These are phyloP conservation scores for Beris chalybata DNA, from an alignment of 2,888 invertebrate species.

Conservation along the genomic window DNA sequence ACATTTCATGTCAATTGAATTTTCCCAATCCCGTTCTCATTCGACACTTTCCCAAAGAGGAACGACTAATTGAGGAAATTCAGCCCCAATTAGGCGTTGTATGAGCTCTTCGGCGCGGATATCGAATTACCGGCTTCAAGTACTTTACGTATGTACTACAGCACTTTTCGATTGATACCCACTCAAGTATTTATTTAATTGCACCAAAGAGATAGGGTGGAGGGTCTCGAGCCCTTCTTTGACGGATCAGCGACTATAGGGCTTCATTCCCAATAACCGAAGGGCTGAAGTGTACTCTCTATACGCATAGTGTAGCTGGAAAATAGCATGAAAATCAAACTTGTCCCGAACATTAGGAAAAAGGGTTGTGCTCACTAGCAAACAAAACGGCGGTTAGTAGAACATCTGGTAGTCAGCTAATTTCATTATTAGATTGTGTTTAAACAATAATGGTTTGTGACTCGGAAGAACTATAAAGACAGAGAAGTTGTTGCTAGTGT, in stretches of 20 bases:
- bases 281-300: no score
- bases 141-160: conserved; percentile 4
- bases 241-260: conserved; percentile 6
- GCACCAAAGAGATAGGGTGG: background rate
- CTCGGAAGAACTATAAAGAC: no score
- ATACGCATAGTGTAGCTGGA: no score
- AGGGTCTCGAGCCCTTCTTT: background rate
- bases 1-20: conserved; percentile 8
- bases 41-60: conserved; percentile 13
- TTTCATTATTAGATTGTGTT: no score
- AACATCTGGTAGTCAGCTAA: no score
- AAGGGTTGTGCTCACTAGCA: no score
- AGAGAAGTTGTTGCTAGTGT: no score
- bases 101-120: conserved; percentile 8
- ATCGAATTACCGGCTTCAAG: conserved; percentile 28
- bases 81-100: conserved; percentile 22
- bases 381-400: no score
- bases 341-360: no score
- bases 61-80: conserved; percentile 20
- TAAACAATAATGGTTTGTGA: no score
- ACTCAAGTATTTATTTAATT: conserved; percentile 20
- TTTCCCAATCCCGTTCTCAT: conserved; percentile 7
- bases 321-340: no score
- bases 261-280: no score
- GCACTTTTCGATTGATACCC: conserved; percentile 18